These are phyloP conservation scores for Phyllostomus discolor DNA, from an alignment of 2,113 vertebrate genomes.

Conservation along the genomic window DNA sequence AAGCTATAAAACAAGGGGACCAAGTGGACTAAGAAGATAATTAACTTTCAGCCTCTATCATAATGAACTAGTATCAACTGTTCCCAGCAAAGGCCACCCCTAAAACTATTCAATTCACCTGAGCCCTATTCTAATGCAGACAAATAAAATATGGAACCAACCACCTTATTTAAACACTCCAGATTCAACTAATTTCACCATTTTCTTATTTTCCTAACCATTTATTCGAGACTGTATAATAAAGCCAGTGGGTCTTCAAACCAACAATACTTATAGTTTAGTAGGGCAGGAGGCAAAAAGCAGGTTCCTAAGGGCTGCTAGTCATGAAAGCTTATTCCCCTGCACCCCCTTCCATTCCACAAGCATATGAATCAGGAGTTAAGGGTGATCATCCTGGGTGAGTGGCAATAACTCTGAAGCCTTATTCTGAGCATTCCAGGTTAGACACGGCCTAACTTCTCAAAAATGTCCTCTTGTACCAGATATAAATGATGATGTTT, in stretches of 20 bases:
- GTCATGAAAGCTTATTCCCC: neutral
- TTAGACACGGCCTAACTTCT: neutral
- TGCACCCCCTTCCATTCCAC: neutral
- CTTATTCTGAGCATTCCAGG: neutral
- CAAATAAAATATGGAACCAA: neutral
- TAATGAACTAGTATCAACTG: neutral
- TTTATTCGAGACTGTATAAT: neutral
- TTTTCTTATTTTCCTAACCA: neutral
- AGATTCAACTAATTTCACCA: neutral
- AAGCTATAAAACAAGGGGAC: neutral
- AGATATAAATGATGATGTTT: neutral
- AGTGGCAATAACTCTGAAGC: neutral
- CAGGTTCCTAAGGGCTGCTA: neutral
- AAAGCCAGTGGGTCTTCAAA: neutral
- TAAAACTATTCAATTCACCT: neutral
- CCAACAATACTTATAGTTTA: neutral
- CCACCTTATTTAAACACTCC: neutral
- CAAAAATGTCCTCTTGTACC: neutral
- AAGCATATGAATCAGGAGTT: neutral
- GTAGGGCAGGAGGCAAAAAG: neutral
- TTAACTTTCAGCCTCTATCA: neutral
- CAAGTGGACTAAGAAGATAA: neutral
- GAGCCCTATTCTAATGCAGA: neutral
- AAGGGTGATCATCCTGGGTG: neutral
- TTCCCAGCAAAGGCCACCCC: neutral